Evolutionary conservation across 2,113 vertebrate species (phyloP).

Genomic region (Nansenia antarctica): DNA sequence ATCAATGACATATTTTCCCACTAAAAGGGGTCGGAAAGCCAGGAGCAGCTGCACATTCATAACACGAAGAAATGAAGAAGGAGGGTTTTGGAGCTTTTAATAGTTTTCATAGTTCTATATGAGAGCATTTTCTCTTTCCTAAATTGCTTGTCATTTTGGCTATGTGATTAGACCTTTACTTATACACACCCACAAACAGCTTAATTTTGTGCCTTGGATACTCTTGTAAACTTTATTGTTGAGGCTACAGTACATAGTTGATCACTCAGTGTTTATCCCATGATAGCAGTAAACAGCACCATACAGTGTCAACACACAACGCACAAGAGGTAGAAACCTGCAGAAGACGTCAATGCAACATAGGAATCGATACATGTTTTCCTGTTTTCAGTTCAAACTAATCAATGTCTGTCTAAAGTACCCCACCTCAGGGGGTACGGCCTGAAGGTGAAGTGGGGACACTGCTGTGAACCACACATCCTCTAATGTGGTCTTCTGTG

Average conservation of each 20-base stretch:
- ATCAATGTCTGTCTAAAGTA: slow-evolving; percentile 10
- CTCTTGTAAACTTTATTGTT: too few species aligned
- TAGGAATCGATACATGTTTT: slow-evolving; percentile 2
- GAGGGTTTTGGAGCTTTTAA: slow-evolving; percentile 3
- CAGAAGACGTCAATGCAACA: neutral
- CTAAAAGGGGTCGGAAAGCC: slow-evolving; percentile 44
- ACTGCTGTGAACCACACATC: neutral
- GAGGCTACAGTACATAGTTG: neutral
- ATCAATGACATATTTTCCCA: slow-evolving; percentile 63
- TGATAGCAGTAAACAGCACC: neutral
- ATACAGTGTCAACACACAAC: neutral
- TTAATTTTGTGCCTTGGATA: too few species aligned
- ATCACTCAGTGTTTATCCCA: too few species aligned
- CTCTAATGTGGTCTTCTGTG: too few species aligned
- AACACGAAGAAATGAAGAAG: slow-evolving; percentile 33
- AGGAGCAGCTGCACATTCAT: slow-evolving; percentile 47
- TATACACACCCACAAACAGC: neutral
- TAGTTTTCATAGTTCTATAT: neutral
- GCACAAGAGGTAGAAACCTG: neutral
- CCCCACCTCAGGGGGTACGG: neutral
- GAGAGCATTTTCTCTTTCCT: slow-evolving; percentile 10
- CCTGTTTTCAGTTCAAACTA: slow-evolving; percentile 19
- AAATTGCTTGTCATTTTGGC: slow-evolving; percentile 15
- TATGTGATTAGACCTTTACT: neutral
- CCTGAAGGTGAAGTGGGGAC: too few species aligned